These are phyloP conservation scores for Temnothorax rugatulus DNA, from an alignment of 2,888 invertebrate genomes.

Conservation along the genomic window DNA sequence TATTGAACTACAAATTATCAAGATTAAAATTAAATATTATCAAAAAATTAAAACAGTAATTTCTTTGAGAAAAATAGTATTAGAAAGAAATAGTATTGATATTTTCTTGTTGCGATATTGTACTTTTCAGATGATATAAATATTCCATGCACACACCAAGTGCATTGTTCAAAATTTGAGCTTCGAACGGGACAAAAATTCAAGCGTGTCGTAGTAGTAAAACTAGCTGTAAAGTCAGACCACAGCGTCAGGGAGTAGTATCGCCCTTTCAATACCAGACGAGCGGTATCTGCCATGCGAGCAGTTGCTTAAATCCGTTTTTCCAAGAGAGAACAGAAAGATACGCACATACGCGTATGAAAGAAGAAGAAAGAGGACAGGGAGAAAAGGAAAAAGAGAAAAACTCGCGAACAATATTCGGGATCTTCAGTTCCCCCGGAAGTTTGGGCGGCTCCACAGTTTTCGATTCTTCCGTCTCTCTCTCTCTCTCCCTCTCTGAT, in stretches of 20 bases:
- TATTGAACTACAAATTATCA: not conserved
- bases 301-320: constrained; percentile 57
- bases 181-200: not conserved
- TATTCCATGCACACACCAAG: not conserved
- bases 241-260: constrained; percentile 68
- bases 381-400: constrained; percentile 39
- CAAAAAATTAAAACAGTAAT: not conserved
- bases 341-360: constrained; percentile 39
- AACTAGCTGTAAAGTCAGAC: constrained; percentile 79
- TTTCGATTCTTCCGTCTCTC: constrained; percentile 56
- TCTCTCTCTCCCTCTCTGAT: constrained; percentile 14
- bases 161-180: not conserved
- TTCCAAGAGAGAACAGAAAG: constrained; percentile 42
- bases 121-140: not conserved
- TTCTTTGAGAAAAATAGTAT: not conserved
- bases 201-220: constrained; percentile 75
- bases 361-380: not conserved
- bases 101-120: not conserved
- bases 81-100: not conserved
- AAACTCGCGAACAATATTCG: constrained; percentile 75
- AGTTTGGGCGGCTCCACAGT: constrained; percentile 65
- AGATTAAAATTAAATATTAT: not conserved
- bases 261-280: constrained; percentile 64
- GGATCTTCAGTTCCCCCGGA: constrained; percentile 68
- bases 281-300: constrained; percentile 55